Base-by-base conservation (phyloP, 1,140 invertebrate genomes). In the Cydia amplana region DNA sequence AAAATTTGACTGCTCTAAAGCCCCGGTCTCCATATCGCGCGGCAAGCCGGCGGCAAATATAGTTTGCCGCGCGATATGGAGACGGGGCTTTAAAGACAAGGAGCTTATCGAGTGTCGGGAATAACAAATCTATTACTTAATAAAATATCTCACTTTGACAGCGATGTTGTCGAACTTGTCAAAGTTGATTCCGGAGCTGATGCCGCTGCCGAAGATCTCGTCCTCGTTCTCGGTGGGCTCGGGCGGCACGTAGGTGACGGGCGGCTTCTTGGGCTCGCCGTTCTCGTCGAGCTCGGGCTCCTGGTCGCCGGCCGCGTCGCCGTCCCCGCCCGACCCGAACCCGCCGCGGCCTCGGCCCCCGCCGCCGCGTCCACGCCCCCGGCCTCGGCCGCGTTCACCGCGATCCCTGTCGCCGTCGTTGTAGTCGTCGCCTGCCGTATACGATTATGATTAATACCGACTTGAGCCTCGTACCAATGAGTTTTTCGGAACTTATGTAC, bases 131-230 rank as follows among this genome's bases (percentile, higher is more conserved):
- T 16, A 16, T 46, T 46, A 79, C 51, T n/a, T 60, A 28, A 20
- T 23, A 23, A 60, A 60, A 60, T 23, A n/a, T 23, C 84, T 90
- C 73, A 98, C 96, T 83, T 97, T 95, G 0, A 98, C 96, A 74
- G 95, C 94, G 80, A 99, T 98, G 2, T 95, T 91, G 75, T 98
- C 95, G 84, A 97, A 98, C 80, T 97, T 97, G 43, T 95, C 94
- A 88, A 99, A 99, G 88, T 99, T 98, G 7, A 98, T 97, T 0
- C 98, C 98, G 7, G 94, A 94, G 2, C 94, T 93, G 7, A 97
- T 96, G 0, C 95, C 95, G 51, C 92, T 94, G 28, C 93, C 94
- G 82, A 97, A 98, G 6, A 98, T 93, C 55, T 95, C 95, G 1
- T 93, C 91, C 72, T 97, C 97, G 78, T 97, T 95, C 1, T 94